A percentile compares a stretch with the other conserved stretches of the same genome.
These are phyloP conservation scores for Agrypnia vestita DNA, from an alignment of 1,140 invertebrate species.

Conservation along the genomic window DNA sequence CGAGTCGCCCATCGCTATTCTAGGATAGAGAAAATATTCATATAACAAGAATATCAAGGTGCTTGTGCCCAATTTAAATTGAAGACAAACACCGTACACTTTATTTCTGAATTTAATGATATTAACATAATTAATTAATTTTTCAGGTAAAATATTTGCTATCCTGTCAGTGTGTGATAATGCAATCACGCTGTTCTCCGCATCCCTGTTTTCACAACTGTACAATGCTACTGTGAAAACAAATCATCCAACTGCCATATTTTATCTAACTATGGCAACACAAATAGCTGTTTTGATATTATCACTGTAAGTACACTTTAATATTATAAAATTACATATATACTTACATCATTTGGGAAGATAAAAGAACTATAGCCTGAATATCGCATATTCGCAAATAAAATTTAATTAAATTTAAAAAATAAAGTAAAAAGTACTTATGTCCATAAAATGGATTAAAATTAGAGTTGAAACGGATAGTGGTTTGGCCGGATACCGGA, in stretches of 20 bases:
- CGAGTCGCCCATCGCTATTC: no score
- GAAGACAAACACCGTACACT: no score
- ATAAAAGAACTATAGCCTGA: background rate
- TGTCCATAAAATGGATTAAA: no score
- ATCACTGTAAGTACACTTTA: conserved; percentile 42
- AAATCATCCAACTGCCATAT: conserved; percentile 74
- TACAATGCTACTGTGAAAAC: conserved; percentile 78
- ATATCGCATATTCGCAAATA: background rate
- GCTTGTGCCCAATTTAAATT: no score
- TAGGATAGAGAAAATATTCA: no score
- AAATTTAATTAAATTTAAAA: background rate
- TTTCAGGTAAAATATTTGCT: conserved; percentile 81
- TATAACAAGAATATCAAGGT: no score
- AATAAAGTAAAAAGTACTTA: no score
- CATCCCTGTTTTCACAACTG: conserved; percentile 80
- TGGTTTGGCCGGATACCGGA: no score
- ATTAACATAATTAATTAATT: no score
- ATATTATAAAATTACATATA: background rate
- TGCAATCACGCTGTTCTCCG: conserved; percentile 81
- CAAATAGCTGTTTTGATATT: conserved; percentile 74
- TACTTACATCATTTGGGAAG: background rate
- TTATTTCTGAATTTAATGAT: background rate
- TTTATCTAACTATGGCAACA: conserved; percentile 80
- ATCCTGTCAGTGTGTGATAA: conserved; percentile 84
- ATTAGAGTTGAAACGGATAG: no score